phyloP scores from a whole-genome alignment of 1,140 invertebrate species.

The Leptinotarsa undecemlineata region DNA sequence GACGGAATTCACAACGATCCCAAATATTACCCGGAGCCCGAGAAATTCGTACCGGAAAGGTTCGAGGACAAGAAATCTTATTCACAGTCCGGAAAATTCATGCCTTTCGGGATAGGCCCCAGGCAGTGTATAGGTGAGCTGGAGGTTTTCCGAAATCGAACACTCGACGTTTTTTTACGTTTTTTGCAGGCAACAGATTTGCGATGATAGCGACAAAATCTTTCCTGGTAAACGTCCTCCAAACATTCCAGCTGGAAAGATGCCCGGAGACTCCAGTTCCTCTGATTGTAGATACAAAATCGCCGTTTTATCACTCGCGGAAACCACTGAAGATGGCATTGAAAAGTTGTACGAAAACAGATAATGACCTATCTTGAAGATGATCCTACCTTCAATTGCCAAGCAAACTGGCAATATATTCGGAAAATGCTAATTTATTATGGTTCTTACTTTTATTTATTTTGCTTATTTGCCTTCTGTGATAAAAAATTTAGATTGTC shows the following conservation, averaged over 20 bases:
- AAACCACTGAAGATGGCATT: no score
- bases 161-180: no score
- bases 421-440: no score
- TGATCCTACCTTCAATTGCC: no score
- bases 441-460: no score
- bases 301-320: conserved; percentile 24
- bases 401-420: no score
- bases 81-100: conserved; percentile 52
- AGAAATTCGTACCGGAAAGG: conserved; percentile 68
- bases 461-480: no score
- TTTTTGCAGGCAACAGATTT: conserved; percentile 44
- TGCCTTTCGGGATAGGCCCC: conserved; percentile 65
- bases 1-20: conserved; percentile 56
- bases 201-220: conserved; percentile 41
- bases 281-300: conserved; percentile 33
- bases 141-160: no score
- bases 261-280: conserved; percentile 32
- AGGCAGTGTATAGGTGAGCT: conserved; percentile 62
- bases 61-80: conserved; percentile 56
- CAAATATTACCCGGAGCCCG: conserved; percentile 63
- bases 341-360: no score
- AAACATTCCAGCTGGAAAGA: conserved; percentile 39
- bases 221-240: conserved; percentile 39
- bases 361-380: no score
- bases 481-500: no score